A percentile compares a stretch with the other conserved stretches of the same genome.
These are phyloP conservation scores for Craniophora ligustri DNA, from an alignment of 2,888 invertebrate species.

Conservation along the genomic window DNA sequence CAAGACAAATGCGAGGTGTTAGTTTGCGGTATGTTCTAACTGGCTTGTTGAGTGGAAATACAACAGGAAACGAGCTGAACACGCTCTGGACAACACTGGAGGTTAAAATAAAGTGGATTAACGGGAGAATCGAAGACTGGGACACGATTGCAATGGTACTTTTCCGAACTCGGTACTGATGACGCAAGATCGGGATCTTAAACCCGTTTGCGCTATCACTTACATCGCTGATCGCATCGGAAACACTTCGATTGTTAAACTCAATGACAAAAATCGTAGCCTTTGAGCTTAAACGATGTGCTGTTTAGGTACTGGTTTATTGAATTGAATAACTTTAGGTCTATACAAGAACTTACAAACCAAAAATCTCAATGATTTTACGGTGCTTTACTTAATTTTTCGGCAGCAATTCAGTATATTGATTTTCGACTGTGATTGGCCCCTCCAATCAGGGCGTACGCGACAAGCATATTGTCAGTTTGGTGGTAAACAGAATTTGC, in stretches of 20 bases:
- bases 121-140: constrained; percentile 53
- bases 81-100: constrained; percentile 50
- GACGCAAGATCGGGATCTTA: constrained; percentile 47
- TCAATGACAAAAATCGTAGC: neutral
- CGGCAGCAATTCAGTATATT: constrained; percentile 37
- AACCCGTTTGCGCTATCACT: constrained; percentile 36
- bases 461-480: constrained; percentile 59
- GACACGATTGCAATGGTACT: constrained; percentile 54
- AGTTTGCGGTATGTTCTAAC: constrained; percentile 60
- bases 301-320: constrained; percentile 1
- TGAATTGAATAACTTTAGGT: no score
- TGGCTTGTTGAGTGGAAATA: constrained; percentile 65
- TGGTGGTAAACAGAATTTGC: constrained; percentile 51
- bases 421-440: constrained; percentile 60
- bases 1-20: constrained; percentile 76
- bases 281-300: constrained; percentile 1
- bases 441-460: constrained; percentile 62
- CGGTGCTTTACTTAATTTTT: constrained; percentile 4
- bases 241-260: constrained; percentile 13
- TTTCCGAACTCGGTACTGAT: constrained; percentile 48
- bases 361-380: constrained; percentile 1
- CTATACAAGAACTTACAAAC: neutral
- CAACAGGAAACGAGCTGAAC: constrained; percentile 64
- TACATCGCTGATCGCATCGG: constrained; percentile 30
- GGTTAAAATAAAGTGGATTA: constrained; percentile 61